These are phyloP conservation scores for Drosophila tristis DNA, from an alignment of 1,140 invertebrate species.

Conservation along the genomic window DNA sequence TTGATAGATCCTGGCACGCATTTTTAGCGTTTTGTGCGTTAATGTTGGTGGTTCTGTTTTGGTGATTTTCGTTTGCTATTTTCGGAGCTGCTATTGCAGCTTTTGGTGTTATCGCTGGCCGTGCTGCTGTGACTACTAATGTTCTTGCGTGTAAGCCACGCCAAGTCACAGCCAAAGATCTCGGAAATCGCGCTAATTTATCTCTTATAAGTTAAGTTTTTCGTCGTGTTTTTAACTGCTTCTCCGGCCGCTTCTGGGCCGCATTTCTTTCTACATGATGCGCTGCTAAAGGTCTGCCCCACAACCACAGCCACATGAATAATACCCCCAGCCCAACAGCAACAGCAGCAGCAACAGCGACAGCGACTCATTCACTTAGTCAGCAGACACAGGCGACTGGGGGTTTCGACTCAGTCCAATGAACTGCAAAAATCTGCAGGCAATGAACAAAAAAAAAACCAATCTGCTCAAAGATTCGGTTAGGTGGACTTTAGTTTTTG, in stretches of 20 bases:
- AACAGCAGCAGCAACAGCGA: slow-evolving; percentile 1
- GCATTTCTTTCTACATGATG: slow-evolving; percentile 38
- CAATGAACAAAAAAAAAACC: slow-evolving; percentile 10
- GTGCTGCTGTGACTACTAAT: neutral
- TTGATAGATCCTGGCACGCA: no score
- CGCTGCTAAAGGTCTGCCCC: slow-evolving; percentile 18
- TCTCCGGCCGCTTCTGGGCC: slow-evolving; percentile 7
- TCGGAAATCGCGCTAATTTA: slow-evolving; percentile 75
- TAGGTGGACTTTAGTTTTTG: slow-evolving; percentile 13
- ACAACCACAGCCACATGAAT: slow-evolving; percentile 32
- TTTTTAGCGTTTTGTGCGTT: no score
- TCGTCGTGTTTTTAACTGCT: slow-evolving; percentile 41
- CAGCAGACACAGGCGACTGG: slow-evolving; percentile 46
- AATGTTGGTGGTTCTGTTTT: no score
- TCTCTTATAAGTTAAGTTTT: slow-evolving; percentile 65
- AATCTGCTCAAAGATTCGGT: slow-evolving; percentile 25
- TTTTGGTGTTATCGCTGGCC: no score
- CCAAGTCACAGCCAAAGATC: slow-evolving; percentile 22
- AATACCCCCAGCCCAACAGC: slow-evolving; percentile 1
- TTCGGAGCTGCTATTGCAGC: no score
- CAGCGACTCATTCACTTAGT: slow-evolving; percentile 76
- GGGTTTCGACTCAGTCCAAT: slow-evolving; percentile 64
- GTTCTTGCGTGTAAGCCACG: slow-evolving; percentile 42
- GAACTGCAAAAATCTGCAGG: slow-evolving; percentile 69
- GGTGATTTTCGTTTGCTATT: no score